Conservation (phyloP, 2,888 invertebrate species). For the Caradrina clavipalpis region DNA sequence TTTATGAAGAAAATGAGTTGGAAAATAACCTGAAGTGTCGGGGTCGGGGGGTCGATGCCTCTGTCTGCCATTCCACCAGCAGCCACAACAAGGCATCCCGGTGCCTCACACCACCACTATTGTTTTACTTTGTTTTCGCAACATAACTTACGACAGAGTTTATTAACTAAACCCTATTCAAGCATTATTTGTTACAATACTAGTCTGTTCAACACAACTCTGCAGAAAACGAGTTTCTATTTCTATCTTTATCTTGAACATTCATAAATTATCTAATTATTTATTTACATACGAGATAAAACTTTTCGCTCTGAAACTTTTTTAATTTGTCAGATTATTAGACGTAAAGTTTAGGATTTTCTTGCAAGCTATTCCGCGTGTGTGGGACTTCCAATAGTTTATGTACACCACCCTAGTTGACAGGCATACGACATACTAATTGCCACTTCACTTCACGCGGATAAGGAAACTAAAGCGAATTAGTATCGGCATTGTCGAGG, state of each 20-base stretch:
- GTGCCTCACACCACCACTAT: constrained; percentile 60
- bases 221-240: constrained; percentile 23
- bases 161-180: constrained; percentile 40
- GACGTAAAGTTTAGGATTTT: constrained; percentile 60
- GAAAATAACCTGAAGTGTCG: constrained; percentile 79
- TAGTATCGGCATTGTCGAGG: constrained; percentile 62
- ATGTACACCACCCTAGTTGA: constrained; percentile 40
- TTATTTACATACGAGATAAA: constrained; percentile 62
- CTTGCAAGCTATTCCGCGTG: constrained; percentile 20
- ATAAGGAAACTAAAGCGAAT: constrained; percentile 65
- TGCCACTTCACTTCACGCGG: constrained; percentile 67
- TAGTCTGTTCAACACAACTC: constrained; percentile 33
- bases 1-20: constrained; percentile 53
- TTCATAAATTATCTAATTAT: constrained; percentile 44
- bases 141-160: constrained; percentile 41
- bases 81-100: constrained; percentile 88
- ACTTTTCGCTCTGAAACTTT: constrained; percentile 64
- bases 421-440: constrained; percentile 58
- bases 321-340: constrained; percentile 56
- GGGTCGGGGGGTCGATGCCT: constrained; percentile 87
- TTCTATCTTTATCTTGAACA: constrained; percentile 38
- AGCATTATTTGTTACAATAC: constrained; percentile 39
- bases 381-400: constrained; percentile 31
- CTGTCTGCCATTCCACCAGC: constrained; percentile 89
- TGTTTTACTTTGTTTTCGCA: constrained; percentile 51